A percentile compares a stretch with the other conserved stretches of the same genome.
These are phyloP conservation scores for Rhinoraja longicauda DNA, from an alignment of 2,797 vertebrate genomes.

Conservation along the genomic window DNA sequence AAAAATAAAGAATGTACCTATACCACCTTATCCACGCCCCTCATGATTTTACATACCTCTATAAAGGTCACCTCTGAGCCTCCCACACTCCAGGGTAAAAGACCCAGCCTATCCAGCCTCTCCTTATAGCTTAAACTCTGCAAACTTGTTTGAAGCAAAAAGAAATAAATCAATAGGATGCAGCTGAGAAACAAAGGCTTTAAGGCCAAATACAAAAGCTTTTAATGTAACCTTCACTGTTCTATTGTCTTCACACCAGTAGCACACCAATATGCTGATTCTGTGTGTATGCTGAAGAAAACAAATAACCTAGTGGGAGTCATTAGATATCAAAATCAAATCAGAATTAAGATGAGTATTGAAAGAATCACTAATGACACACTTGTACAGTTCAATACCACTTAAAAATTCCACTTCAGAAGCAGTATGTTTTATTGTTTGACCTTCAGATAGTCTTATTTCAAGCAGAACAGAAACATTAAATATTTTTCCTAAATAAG, in stretches of 20 bases:
- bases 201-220: conserved; percentile 37
- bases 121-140: no score
- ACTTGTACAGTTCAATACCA: conserved; percentile 14
- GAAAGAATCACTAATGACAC: conserved; percentile 32
- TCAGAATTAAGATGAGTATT: conserved; percentile 35
- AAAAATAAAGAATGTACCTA: no score
- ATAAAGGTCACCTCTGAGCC: no score
- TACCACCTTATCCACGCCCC: no score
- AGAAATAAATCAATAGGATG: conserved; percentile 39
- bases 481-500: neutral
- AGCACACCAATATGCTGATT: conserved; percentile 40
- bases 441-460: conserved; percentile 10
- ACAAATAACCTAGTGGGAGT: conserved; percentile 40
- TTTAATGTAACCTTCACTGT: conserved; percentile 37
- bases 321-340: conserved; percentile 41
- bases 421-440: neutral
- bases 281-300: conserved; percentile 34
- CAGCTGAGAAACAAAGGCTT: conserved; percentile 41
- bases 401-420: conserved; percentile 35
- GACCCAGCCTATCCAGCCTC: no score
- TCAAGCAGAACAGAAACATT: neutral
- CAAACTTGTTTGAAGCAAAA: neutral
- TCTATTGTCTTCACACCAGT: conserved; percentile 39
- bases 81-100: no score
- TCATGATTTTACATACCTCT: no score